Evolutionary conservation across 1,140 invertebrate species (phyloP).

Genomic region (Bemisia tabaci): DNA sequence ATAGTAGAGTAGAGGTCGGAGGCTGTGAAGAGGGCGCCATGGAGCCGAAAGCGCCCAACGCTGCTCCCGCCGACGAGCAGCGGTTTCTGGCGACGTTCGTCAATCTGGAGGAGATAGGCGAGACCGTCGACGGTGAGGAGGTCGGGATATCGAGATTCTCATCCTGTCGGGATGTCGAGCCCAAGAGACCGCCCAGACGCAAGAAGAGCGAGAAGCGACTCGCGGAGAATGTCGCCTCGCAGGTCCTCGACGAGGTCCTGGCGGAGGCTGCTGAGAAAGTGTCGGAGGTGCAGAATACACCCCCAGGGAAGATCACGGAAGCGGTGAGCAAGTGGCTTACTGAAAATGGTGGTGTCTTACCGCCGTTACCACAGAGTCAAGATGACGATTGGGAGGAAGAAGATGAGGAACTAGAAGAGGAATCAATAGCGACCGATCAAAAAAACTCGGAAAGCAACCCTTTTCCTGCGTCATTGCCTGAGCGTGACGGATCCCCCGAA

Average conservation of each 20-base stretch:
- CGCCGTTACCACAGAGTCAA: conserved; percentile 11
- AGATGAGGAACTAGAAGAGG: conserved; percentile 20
- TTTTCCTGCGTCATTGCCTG: conserved; percentile 25
- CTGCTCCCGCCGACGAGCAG: neutral
- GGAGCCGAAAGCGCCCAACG: neutral
- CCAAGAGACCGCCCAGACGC: conserved; percentile 2
- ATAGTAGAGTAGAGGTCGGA: too few species aligned
- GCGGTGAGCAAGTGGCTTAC: conserved; percentile 28
- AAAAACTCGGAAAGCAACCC: conserved; percentile 31
- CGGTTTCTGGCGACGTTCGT: neutral
- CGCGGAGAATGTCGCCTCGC: conserved; percentile 14
- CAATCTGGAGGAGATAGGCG: neutral
- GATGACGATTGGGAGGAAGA: conserved; percentile 12
- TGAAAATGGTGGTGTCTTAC: conserved; percentile 16
- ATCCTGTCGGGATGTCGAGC: conserved; percentile 6
- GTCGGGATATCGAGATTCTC: conserved; percentile 10
- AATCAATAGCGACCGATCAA: conserved; percentile 22
- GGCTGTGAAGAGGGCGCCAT: neutral
- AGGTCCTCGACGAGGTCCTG: conserved; percentile 8
- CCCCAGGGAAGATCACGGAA: conserved; percentile 20
- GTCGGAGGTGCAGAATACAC: neutral
- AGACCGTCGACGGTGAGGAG: neutral
- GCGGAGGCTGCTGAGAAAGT: conserved; percentile 10
- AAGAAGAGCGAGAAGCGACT: conserved; percentile 4
- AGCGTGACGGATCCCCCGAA: conserved; percentile 19